These are phyloP conservation scores for Crepidodera aurea DNA, from an alignment of 2,888 invertebrate species.

Conservation along the genomic window DNA sequence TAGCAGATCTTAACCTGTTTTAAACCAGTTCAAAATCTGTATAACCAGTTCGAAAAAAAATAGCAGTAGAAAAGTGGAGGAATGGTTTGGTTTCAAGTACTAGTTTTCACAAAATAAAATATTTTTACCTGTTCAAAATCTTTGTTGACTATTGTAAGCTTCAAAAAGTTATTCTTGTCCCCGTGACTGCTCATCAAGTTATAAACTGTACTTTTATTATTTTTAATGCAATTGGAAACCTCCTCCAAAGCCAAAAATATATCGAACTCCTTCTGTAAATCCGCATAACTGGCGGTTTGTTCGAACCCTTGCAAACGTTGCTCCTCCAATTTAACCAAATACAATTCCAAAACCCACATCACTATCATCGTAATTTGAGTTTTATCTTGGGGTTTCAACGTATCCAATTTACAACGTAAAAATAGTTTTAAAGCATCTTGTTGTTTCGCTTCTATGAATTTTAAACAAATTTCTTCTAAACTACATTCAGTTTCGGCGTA, in stretches of 20 bases:
- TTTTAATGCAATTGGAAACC: constrained; percentile 80
- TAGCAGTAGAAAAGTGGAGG: too few species aligned
- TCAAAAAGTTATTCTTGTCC: constrained; percentile 88
- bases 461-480: constrained; percentile 93
- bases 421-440: constrained; percentile 89
- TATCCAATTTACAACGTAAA: constrained; percentile 75
- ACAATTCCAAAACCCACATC: constrained; percentile 94
- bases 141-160: constrained; percentile 85
- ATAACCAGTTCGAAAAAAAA: too few species aligned
- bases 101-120: too few species aligned
- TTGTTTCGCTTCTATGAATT: constrained; percentile 81
- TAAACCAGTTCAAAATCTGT: too few species aligned
- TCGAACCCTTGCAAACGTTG: constrained; percentile 64
- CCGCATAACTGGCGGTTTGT: constrained; percentile 62
- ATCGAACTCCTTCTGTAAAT: constrained; percentile 80
- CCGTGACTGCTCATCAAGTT: constrained; percentile 94
- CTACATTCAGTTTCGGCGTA: constrained; percentile 91
- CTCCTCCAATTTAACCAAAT: constrained; percentile 86
- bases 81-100: too few species aligned
- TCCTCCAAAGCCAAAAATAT: constrained; percentile 75
- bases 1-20: too few species aligned
- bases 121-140: constrained; percentile 84
- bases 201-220: constrained; percentile 85
- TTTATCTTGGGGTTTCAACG: constrained; percentile 76
- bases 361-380: constrained; percentile 93